Percentiles rank a stretch among this genome's conserved stretches.
phyloP scores from a whole-genome alignment of 2,113 vertebrate genomes.

The Panurus biarmicus region DNA sequence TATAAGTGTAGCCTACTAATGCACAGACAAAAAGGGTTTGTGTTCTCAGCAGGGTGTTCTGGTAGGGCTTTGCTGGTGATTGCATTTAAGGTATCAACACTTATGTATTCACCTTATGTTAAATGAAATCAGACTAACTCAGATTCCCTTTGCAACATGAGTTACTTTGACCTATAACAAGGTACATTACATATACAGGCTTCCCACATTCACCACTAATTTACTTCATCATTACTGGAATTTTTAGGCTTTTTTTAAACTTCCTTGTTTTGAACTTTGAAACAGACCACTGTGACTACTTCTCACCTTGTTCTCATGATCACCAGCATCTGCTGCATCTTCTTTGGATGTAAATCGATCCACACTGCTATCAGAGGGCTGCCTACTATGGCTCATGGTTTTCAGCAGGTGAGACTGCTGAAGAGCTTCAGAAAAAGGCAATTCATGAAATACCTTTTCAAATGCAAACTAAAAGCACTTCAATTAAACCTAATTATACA shows the following conservation, averaged over 20 bases:
- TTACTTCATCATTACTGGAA: background rate
- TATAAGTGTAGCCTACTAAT: background rate
- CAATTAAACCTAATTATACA: background rate
- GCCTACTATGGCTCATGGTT: slow-evolving; percentile 81
- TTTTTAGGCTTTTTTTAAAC: background rate
- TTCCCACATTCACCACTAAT: background rate
- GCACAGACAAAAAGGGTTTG: background rate
- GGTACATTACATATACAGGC: background rate
- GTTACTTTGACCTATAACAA: background rate
- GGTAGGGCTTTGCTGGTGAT: background rate
- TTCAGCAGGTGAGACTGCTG: slow-evolving; percentile 84
- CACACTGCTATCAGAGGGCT: slow-evolving; percentile 87
- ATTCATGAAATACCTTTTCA: background rate
- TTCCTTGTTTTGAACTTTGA: background rate
- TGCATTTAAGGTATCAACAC: background rate
- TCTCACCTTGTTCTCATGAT: slow-evolving; percentile 85
- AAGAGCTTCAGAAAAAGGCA: slow-evolving; percentile 71
- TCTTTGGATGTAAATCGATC: slow-evolving; percentile 83
- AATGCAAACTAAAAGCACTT: background rate
- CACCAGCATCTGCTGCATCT: slow-evolving; percentile 75
- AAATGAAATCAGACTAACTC: background rate
- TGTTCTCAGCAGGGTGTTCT: background rate
- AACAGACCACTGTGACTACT: background rate
- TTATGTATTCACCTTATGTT: rapidly evolving
- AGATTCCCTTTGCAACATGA: background rate